A percentile compares a stretch with the other conserved stretches of the same genome.
These are phyloP conservation scores for Drosophila ficusphila DNA, from an alignment of 1,140 invertebrate species.

Conservation along the genomic window DNA sequence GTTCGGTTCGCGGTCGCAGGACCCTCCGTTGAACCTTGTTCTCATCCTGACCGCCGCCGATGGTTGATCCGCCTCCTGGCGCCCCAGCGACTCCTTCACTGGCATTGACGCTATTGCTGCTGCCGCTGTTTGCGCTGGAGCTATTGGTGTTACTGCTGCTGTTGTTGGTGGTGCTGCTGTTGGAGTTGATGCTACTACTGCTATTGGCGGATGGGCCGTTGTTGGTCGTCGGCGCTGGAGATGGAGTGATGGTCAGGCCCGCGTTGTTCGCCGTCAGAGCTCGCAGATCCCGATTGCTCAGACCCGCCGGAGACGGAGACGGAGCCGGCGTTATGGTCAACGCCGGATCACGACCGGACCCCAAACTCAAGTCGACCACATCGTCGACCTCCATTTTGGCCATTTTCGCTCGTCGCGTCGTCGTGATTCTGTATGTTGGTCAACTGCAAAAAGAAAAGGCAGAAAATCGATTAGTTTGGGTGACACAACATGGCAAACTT, in stretches of 20 bases:
- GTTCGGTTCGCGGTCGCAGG: constrained; percentile 90
- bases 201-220: constrained; percentile 17
- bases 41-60: constrained; percentile 56
- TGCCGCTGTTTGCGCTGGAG: constrained; percentile 14
- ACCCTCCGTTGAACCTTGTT: constrained; percentile 86
- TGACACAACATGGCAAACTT: background rate
- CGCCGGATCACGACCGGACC: constrained; percentile 83
- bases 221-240: constrained; percentile 43
- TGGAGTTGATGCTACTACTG: constrained; percentile 22
- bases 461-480: constrained; percentile 6
- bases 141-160: constrained; percentile 30
- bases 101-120: constrained; percentile 16
- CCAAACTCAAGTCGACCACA: constrained; percentile 86
- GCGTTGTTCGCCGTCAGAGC: constrained; percentile 76
- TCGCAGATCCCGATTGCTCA: constrained; percentile 73
- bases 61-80: background rate
- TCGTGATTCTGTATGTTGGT: constrained; percentile 70
- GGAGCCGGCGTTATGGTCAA: constrained; percentile 76
- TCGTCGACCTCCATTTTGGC: constrained; percentile 88
- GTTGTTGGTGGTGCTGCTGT: constrained; percentile 19
- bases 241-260: constrained; percentile 79
- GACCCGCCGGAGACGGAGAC: constrained; percentile 36
- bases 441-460: constrained; percentile 41
- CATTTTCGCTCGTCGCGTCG: constrained; percentile 84
- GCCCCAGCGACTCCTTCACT: constrained; percentile 8